Base-by-base conservation (phyloP, 1,140 invertebrate genomes). In the Anoplophora glabripennis region DNA sequence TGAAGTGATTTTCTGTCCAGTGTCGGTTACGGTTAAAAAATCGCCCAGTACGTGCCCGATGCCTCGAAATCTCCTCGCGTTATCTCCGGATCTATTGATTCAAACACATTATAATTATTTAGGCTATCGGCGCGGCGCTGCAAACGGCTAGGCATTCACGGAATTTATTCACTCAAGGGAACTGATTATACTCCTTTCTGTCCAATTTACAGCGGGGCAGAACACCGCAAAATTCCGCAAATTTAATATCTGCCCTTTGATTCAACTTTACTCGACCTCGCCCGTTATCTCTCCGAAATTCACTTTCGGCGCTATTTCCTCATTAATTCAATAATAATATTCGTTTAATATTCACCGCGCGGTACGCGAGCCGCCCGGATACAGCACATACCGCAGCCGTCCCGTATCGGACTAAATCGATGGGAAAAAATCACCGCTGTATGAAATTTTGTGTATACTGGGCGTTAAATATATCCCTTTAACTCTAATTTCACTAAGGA, bases 191-290 rank as follows among this genome's bases (percentile, higher is more conserved):
- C 10, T 34, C 55, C 46, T 57, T 51, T 48, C 28, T 48, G 34
- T 40, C 47, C 48, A 59, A 51, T 59, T 59, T 53, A 33, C 15
- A 49, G 33, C 55, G 37, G n/a, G 35, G 33, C 36, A 55, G 54
- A 53, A 52, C 37, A 67, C 65, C 62, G 59, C 65, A 53, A 64
- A 67, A 67, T 67, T 67, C 65, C 65, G 48, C 62, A 67, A 67
- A 67, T 67, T 67, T 67, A 67, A 67, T 67, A 67, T 67, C 65
- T 62, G 62, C 62, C 59, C 63, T 67, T 64, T 62, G 63, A 41
- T 41, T 18, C 10, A 28, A 10, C 49, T 15, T n/a, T n/a, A 15
- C 15, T 18, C 10, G 35, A 9, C 36, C 11, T 38, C 49, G 35
- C 11, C 38, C 38, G 38, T 45, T 45, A 46, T 46, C 44, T 46